Evolutionary conservation across 2,888 invertebrate species (phyloP), one percentile per base, ranked within the genome.

Genomic region (Lottia scabra): DNA sequence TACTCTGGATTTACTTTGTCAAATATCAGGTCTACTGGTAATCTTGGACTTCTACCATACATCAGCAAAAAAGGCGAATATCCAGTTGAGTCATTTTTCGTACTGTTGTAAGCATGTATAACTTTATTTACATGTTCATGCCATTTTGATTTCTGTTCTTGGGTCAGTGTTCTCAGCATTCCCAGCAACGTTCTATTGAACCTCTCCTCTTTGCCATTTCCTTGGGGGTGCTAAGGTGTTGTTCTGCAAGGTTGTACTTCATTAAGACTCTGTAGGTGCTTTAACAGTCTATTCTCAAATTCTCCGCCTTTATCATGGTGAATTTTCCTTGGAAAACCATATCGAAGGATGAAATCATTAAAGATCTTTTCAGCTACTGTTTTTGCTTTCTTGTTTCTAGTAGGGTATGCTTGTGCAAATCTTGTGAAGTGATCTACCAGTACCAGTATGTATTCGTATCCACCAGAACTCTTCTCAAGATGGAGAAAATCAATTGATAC

Each of bases 401-500:
- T 73, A 2, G 70, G 70, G 43, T 70, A 73, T 4, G 70, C 73
- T 38, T 73, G 70, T 6, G 67, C 73, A 13, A 73, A 70, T 38
- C 73, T 1, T 8, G 74, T 74, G 38, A 71, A 74, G 38, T 74
- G 67, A 45, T 74, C 67, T 15, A 71, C 23, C 16, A 71, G 12
- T 23, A 65, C 70, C 16, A 67, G 27, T 4, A 70, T 74, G n/a
- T 74, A 62, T 44, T 74, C 68, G 15, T 48, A 67, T 23, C 74
- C 74, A 13, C 66, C 68, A 15, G 73, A 67, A 45, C 63, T n/a
- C 44, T 48, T 67, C 65, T 75, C 77, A 8, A 78, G 63, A 56
- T 78, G 76, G 6, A 78, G 73, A 48, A 73, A 76, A 64, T 76
- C 76, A 26, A 78, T 72, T 12, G 72, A 74, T 10, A 75, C 65